phyloP scores from a whole-genome alignment of 2,113 vertebrate species.

The Rhabdomys dilectus region DNA sequence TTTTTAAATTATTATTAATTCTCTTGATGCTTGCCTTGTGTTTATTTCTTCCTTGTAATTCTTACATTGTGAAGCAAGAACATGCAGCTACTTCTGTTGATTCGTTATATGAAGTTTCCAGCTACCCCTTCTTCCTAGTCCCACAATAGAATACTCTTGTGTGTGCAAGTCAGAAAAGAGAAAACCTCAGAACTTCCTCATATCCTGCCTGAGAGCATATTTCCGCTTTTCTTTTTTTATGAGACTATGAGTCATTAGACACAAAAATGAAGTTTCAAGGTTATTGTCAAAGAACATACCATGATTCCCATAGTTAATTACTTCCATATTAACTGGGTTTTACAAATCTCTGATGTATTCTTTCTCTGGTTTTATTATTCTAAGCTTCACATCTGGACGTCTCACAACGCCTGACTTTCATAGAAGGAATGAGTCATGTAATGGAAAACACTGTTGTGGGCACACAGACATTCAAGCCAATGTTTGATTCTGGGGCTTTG shows the following conservation, averaged over 20 bases:
- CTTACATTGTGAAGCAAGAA: not conserved
- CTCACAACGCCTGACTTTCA: constrained; percentile 50
- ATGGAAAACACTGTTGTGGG: constrained; percentile 39
- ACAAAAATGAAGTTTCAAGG: constrained; percentile 72
- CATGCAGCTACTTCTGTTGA: not conserved
- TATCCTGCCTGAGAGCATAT: not conserved
- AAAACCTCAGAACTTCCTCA: not conserved
- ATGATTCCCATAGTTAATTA: constrained; percentile 44
- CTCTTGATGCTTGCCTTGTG: not conserved
- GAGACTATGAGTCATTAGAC: constrained; percentile 58
- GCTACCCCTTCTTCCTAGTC: not conserved
- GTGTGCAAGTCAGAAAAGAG: not conserved
- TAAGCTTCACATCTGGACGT: constrained; percentile 27
- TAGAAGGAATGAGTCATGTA: constrained; percentile 2
- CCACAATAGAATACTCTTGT: not conserved
- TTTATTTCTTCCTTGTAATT: constrained; percentile 1
- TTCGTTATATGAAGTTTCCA: not conserved
- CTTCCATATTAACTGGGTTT: constrained; percentile 25
- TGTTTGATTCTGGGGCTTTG: not conserved
- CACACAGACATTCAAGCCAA: not conserved
- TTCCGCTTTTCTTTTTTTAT: constrained; percentile 46
- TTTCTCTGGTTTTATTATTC: constrained; percentile 48
- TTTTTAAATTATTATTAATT: not conserved
- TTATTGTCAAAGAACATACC: constrained; percentile 49
- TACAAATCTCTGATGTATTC: constrained; percentile 25